Evolutionary conservation across 1,140 invertebrate species (phyloP).

Genomic region (Drosophila kepulauana): DNA sequence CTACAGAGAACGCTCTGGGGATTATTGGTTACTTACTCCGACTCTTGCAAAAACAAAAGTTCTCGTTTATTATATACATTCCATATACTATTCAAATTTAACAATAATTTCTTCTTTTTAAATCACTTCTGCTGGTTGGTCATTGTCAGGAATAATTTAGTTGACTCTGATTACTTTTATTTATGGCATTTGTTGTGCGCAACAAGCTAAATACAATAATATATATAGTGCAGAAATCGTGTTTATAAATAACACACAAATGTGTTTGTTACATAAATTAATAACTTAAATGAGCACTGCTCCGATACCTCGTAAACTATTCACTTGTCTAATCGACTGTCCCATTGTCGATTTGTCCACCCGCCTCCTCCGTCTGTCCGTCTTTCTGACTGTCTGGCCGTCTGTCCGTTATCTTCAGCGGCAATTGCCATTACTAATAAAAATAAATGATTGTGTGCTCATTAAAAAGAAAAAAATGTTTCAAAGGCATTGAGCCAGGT

Average conservation of each 20-base stretch:
- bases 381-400: slow-evolving; percentile 33
- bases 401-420: slow-evolving; percentile 55
- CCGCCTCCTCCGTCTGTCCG: slow-evolving; percentile 1
- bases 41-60: slow-evolving; percentile 9
- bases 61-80: neutral
- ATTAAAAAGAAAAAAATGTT: slow-evolving; percentile 51
- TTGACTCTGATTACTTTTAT: slow-evolving; percentile 44
- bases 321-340: slow-evolving; percentile 9
- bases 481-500: slow-evolving; percentile 72
- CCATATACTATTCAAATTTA: neutral
- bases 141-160: slow-evolving; percentile 27
- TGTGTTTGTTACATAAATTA: slow-evolving; percentile 68
- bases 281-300: slow-evolving; percentile 61
- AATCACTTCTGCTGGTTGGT: neutral
- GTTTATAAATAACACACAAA: slow-evolving; percentile 49
- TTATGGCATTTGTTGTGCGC: slow-evolving; percentile 61
- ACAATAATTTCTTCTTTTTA: slow-evolving; percentile 18
- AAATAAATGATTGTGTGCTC: slow-evolving; percentile 74
- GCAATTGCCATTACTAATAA: slow-evolving; percentile 79
- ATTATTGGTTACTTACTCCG: slow-evolving; percentile 13
- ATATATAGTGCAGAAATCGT: slow-evolving; percentile 39
- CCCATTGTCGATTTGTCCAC: slow-evolving; percentile 5
- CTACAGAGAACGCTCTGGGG: slow-evolving; percentile 27
- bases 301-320: slow-evolving; percentile 44
- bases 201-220: slow-evolving; percentile 43